These are phyloP conservation scores for Scomberomorus guttatus DNA, from an alignment of 2,797 vertebrate genomes.

Conservation along the genomic window DNA sequence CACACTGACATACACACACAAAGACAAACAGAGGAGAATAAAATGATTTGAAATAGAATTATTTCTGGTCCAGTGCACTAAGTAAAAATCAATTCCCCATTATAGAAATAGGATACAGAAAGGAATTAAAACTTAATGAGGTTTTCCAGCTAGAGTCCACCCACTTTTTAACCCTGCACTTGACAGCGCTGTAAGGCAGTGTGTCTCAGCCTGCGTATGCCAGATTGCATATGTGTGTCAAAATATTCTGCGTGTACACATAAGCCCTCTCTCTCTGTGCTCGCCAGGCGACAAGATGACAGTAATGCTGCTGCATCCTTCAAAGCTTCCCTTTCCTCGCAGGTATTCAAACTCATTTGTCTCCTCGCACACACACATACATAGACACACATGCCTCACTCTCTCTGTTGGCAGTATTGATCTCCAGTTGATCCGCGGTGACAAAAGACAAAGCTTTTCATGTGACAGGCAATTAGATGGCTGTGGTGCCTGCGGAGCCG, in stretches of 20 bases:
- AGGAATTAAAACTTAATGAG: slow-evolving; percentile 89
- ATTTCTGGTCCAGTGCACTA: slow-evolving; percentile 84
- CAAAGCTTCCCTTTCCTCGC: slow-evolving; percentile 53
- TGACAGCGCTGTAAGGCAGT: slow-evolving; percentile 39
- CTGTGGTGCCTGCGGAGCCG: slow-evolving; percentile 52
- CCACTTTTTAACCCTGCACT: slow-evolving; percentile 69
- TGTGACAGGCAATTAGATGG: slow-evolving; percentile 82
- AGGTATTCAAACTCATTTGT: slow-evolving; percentile 71
- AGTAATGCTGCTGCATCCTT: slow-evolving; percentile 67
- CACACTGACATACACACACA: slow-evolving; percentile 26
- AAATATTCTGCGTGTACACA: slow-evolving; percentile 19
- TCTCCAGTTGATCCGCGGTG: slow-evolving; percentile 75
- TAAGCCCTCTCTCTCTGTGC: slow-evolving; percentile 37
- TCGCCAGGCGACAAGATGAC: slow-evolving; percentile 54
- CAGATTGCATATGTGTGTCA: slow-evolving; percentile 35
- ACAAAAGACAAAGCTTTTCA: slow-evolving; percentile 83
- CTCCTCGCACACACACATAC: slow-evolving; percentile 25
- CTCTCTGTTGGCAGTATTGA: slow-evolving; percentile 72
- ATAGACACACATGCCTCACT: slow-evolving; percentile 37
- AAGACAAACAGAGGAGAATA: slow-evolving; percentile 72
- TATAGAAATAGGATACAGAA: slow-evolving; percentile 87
- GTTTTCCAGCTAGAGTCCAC: slow-evolving; percentile 81
- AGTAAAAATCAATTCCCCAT: slow-evolving; percentile 88
- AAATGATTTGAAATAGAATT: slow-evolving; percentile 86
- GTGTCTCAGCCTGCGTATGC: slow-evolving; percentile 28